Conservation (phyloP, 2,888 invertebrate species). For the Trachelus tabidus region DNA sequence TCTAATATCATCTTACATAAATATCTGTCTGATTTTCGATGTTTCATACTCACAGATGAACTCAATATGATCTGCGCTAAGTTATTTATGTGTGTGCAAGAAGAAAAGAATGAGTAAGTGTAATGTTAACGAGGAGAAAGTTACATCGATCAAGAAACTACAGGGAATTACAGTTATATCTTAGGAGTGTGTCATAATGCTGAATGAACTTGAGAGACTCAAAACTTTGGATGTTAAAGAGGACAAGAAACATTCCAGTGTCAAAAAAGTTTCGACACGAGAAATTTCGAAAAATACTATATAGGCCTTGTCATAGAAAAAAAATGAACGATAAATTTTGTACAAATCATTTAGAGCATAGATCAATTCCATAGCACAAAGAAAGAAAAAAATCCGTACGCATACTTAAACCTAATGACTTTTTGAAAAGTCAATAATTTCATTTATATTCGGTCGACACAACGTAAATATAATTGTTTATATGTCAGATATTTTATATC, state of each 20-base stretch:
- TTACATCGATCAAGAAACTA: background rate
- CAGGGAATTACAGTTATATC: background rate
- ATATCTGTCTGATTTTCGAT: background rate
- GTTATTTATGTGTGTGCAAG: slow-evolving; percentile 84
- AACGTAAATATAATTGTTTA: background rate
- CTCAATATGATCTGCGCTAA: slow-evolving; percentile 83
- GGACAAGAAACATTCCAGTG: background rate
- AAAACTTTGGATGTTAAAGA: background rate
- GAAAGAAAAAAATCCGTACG: background rate
- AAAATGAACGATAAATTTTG: background rate
- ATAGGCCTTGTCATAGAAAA: background rate
- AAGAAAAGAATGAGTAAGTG: slow-evolving; percentile 66
- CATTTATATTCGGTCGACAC: background rate
- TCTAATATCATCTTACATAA: background rate
- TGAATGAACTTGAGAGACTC: background rate
- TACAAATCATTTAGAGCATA: background rate
- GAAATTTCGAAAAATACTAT: background rate
- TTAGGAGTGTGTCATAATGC: background rate
- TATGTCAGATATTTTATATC: background rate
- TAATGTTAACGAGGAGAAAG: background rate
- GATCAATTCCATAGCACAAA: background rate
- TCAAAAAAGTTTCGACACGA: background rate
- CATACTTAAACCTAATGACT: background rate
- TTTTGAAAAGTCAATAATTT: background rate
- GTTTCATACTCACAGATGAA: slow-evolving; percentile 65